Base-by-base conservation (phyloP, 2,113 vertebrate species). In the Meleagris gallopavo region DNA sequence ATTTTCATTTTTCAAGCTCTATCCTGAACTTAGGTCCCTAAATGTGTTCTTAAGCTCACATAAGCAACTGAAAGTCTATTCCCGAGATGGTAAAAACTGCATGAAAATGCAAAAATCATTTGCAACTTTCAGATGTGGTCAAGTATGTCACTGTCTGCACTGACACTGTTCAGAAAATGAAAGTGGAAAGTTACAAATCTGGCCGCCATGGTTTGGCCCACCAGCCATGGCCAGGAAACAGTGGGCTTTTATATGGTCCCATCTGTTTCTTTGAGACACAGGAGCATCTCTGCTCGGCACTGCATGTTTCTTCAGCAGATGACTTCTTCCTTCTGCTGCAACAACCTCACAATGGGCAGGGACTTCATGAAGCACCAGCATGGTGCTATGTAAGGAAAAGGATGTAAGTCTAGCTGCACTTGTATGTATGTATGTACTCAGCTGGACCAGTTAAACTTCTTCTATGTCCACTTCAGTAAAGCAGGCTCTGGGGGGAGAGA, bases 111-210 rank as follows among this genome's bases (percentile, higher is more conserved):
- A 89, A 46, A 85, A 80, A n/a, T n/a, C 18, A 45, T 45, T 29
- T 64, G 10, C 52, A 85, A 46, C 9, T 83, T 83, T 76, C 22
- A 73, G 36, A 6, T 60, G 32, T 15, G 16, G 40, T 83, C n/a
- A 66, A 24, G 14, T 60, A 1, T 17, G 3, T 11, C 16, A 7
- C 17, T 76, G 0, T 61, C 13, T 77, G 17, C 27, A 45, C 0
- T 13, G 62, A 58, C 15, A 46, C 8, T 3, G 4, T 72, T 71
- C 43, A 82, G 58, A 24, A 82, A 21, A 45, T 25, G 32, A 54
- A 32, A 30, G 45, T 66, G 30, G 38, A 62, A 38, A 30, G 7
- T 73, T 79, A 58, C 0, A 11, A 38, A 50, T 13, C 58, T 83
- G 22, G 13, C 14, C 18, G 32, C 19, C 54, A 7, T 10, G 17